Evolutionary conservation across 2,113 vertebrate species (phyloP).

Genomic region (Buteo buteo): DNA sequence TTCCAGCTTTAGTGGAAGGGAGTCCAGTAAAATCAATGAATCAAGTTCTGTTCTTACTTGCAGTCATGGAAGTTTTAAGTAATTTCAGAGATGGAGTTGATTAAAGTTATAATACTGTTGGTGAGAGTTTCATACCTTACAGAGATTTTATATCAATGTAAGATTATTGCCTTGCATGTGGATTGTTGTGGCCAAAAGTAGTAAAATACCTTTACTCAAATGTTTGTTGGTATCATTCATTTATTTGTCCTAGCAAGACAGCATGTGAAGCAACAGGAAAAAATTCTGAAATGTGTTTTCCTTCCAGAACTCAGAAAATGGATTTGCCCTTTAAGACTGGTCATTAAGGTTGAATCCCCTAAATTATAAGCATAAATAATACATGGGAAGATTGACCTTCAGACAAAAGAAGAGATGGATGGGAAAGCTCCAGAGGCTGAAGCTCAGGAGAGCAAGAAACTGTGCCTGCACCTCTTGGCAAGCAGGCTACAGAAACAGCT

Average conservation of each 20-base stretch:
- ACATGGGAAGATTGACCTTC: conserved; percentile 20
- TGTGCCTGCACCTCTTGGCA: background rate
- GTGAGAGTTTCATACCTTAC: background rate
- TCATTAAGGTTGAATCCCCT: background rate
- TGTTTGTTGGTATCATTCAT: background rate
- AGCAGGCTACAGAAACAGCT: background rate
- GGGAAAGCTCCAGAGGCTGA: background rate
- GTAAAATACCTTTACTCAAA: background rate
- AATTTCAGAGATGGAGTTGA: background rate
- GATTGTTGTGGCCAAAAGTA: background rate
- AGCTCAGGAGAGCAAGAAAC: background rate
- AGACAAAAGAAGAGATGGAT: background rate
- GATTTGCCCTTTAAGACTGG: background rate
- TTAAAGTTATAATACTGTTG: background rate
- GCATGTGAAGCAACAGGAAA: background rate
- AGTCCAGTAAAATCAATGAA: background rate
- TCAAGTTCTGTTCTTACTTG: background rate
- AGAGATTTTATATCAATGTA: background rate
- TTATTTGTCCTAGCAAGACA: background rate
- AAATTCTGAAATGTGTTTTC: background rate
- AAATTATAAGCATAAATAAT: conserved; percentile 28
- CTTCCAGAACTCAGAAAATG: background rate
- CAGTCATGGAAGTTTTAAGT: background rate
- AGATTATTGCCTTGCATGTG: background rate
- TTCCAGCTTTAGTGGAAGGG: background rate